Base-by-base conservation (phyloP, 2,797 vertebrate genomes). In the Poecilia picta region DNA sequence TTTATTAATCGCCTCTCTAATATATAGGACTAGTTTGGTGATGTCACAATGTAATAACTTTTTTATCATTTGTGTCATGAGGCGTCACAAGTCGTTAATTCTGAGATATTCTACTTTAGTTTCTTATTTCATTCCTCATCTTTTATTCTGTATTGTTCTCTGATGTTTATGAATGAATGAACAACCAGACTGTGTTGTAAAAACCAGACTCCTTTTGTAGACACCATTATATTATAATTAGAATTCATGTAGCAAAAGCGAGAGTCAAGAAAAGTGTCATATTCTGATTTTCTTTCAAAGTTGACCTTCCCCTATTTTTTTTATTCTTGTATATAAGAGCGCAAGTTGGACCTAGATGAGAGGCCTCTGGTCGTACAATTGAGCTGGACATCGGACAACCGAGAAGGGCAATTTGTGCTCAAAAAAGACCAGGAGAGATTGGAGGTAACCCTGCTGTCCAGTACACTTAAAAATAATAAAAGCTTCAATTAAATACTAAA, bases 331-430 rank as follows among this genome's bases (percentile, higher is more conserved):
- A 20, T 7, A 8, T 8, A 96, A 97, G 97, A 97, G 93, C 97
- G 97, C 91, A 97, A 95, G 95, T 87, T 99, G 92, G 96, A 96
- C 75, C 83, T 92, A 73, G 95, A 96, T 45, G 97, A 99, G 94
- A 98, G 94, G 45, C 98, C 98, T 88, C 90, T 99, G 74, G 94
- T 97, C n/a, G 96, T 98, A 18, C 98, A 98, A 8, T 83, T 99
- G 83, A 97, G 97, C 87, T 99, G 98, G 98, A 98, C 95, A 84
- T 96, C 95, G 57, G 95, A 97, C 85, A 96, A 97, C 85, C 93
- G 96, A 41, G 97, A 97, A 59, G 97, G 97, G 85, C 94, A 95
- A 12, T 98, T 99, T 83, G 96, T 99, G 46, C 96, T 99, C 5
- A 98, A 96, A 94, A 97, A 96, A 49, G 96, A 97, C 87, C 94